A percentile compares a stretch with the other conserved stretches of the same genome.
These are phyloP conservation scores for Apogon talboti DNA, from an alignment of 2,797 vertebrate species.

Conservation along the genomic window DNA sequence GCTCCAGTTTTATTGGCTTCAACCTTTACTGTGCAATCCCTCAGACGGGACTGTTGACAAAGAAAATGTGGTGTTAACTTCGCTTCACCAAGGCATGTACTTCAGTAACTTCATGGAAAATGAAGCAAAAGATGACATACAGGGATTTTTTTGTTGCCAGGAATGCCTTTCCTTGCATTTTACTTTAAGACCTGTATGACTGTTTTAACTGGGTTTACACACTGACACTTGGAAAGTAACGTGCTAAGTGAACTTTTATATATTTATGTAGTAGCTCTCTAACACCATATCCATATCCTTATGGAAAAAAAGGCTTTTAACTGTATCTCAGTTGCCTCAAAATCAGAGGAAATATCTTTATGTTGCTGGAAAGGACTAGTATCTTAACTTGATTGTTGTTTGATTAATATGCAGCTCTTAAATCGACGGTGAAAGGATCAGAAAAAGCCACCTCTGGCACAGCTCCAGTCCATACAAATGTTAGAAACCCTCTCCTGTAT, in stretches of 20 bases:
- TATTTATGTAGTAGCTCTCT: not conserved
- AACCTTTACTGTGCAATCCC: not conserved
- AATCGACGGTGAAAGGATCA: slow-evolving; percentile 28
- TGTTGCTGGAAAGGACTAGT: not conserved
- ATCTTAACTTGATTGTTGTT: not conserved
- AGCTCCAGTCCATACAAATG: slow-evolving; percentile 2
- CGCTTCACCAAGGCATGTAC: not conserved
- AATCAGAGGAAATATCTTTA: not conserved
- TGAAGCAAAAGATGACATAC: too few species aligned
- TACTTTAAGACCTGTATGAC: too few species aligned
- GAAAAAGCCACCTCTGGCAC: slow-evolving; percentile 21
- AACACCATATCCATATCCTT: too few species aligned
- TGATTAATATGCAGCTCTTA: slow-evolving; percentile 12
- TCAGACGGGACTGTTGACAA: not conserved
- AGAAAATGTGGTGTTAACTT: not conserved
- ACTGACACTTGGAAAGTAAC: not conserved
- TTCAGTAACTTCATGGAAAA: too few species aligned
- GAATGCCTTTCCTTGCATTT: too few species aligned
- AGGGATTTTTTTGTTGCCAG: not conserved
- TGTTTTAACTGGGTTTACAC: not conserved
- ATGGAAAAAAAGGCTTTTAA: too few species aligned
- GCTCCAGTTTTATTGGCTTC: slow-evolving; percentile 3
- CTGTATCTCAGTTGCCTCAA: not conserved
- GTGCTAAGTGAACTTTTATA: not conserved
- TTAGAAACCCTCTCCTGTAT: slow-evolving; percentile 35